phyloP scores from a whole-genome alignment of 2,797 vertebrate species.

The Acropternis orthonyx region DNA sequence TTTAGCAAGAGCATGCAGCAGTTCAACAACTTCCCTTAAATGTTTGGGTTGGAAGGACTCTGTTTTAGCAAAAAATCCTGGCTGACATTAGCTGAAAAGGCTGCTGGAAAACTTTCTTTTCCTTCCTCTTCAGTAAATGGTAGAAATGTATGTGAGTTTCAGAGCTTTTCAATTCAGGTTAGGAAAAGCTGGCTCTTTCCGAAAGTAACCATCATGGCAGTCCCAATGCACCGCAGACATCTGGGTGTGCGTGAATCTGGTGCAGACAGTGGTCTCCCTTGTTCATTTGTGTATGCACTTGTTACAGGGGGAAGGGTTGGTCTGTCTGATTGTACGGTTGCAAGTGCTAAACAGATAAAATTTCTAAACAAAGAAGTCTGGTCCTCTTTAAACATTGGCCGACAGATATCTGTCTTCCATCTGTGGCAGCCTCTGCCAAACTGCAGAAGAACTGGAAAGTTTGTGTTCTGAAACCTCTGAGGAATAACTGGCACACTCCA shows the following conservation, averaged over 20 bases:
- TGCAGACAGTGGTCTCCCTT: background rate
- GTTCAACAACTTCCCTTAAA: background rate
- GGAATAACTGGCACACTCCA: background rate
- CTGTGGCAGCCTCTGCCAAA: constrained; percentile 13
- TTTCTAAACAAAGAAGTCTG: constrained; percentile 24
- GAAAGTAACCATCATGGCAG: background rate
- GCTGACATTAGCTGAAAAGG: background rate
- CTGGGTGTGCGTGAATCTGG: background rate
- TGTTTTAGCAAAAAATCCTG: background rate
- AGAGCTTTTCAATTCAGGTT: background rate
- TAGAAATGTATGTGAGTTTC: background rate
- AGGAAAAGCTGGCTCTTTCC: background rate
- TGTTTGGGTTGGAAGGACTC: background rate
- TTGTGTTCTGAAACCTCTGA: constrained; percentile 3
- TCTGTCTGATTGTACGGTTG: background rate
- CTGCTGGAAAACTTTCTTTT: constrained; percentile 1
- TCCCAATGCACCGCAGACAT: accelerated
- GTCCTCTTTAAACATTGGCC: background rate
- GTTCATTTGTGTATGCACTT: background rate
- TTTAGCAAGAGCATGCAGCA: background rate
- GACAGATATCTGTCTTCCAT: constrained; percentile 32
- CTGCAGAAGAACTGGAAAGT: background rate
- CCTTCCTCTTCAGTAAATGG: background rate
- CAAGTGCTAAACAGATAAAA: background rate
- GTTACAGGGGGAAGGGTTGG: background rate